phyloP scores from a whole-genome alignment of 2,888 invertebrate species.

The Erpobdella octoculata region DNA sequence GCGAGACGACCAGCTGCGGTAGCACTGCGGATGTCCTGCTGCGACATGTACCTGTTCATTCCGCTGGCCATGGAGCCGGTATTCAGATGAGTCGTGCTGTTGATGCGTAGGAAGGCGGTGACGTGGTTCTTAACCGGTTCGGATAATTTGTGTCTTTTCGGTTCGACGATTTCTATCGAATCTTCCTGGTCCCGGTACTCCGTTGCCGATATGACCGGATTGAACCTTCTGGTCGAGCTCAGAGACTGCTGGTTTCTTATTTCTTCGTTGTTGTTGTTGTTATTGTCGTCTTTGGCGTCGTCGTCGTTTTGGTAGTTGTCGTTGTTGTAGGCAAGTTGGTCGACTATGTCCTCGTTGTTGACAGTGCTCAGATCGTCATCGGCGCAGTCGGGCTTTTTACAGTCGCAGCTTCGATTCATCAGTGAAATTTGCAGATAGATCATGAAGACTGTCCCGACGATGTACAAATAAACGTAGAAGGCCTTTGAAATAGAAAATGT shows the following conservation, averaged over 20 bases:
- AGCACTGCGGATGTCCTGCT: neutral
- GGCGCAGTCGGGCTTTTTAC: neutral
- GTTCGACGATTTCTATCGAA: neutral
- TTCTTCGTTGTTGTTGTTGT: neutral
- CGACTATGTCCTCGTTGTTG: neutral
- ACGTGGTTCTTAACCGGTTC: neutral
- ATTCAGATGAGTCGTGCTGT: neutral
- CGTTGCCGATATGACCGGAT: neutral
- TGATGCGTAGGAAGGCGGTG: neutral
- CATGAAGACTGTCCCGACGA: conserved; percentile 42
- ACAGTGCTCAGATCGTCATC: neutral
- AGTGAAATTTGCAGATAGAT: conserved; percentile 42
- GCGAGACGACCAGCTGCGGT: neutral
- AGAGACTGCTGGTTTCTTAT: neutral
- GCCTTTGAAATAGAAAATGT: conserved; percentile 39
- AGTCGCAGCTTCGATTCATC: neutral
- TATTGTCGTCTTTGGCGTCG: conserved; percentile 1
- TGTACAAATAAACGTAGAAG: conserved; percentile 46
- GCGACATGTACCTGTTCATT: neutral
- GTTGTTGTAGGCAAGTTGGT: neutral
- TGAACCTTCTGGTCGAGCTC: neutral
- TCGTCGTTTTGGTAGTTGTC: neutral
- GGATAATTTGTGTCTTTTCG: neutral
- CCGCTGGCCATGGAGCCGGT: neutral
- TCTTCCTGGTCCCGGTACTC: neutral